These are phyloP conservation scores for Tipula unca DNA, from an alignment of 2,888 invertebrate species.

Conservation along the genomic window DNA sequence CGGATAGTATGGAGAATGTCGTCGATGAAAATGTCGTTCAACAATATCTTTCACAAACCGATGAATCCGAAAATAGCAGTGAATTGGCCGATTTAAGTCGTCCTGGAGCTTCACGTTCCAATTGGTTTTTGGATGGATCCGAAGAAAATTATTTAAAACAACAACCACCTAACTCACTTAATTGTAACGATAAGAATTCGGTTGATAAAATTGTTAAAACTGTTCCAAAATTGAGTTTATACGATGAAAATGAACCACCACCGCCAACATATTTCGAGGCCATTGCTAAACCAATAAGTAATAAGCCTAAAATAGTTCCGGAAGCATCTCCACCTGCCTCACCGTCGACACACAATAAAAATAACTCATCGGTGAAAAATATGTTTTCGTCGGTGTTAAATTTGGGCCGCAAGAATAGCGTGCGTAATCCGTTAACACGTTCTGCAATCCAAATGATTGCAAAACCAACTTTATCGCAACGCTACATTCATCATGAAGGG, in stretches of 20 bases:
- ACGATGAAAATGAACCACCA: constrained; percentile 25
- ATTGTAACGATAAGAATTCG: constrained; percentile 14
- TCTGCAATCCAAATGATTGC: constrained; percentile 40
- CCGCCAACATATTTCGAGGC: constrained; percentile 40
- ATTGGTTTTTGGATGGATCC: constrained; percentile 35
- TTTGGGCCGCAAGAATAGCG: constrained; percentile 35
- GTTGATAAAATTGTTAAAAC: constrained; percentile 21
- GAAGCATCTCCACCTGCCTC: constrained; percentile 22
- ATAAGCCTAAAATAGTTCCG: not conserved
- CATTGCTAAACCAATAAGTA: constrained; percentile 27
- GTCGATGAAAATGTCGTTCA: constrained; percentile 28
- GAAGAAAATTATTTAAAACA: constrained; percentile 17
- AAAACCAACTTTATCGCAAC: constrained; percentile 36
- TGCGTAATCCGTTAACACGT: constrained; percentile 34
- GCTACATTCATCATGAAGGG: constrained; percentile 38
- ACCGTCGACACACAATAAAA: not conserved
- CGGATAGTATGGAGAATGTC: constrained; percentile 37
- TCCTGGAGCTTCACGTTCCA: constrained; percentile 28
- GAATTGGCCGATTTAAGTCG: constrained; percentile 21
- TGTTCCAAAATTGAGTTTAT: not conserved
- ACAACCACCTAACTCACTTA: constrained; percentile 19
- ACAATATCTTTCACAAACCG: constrained; percentile 23
- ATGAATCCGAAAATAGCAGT: constrained; percentile 8
- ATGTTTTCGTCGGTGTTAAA: constrained; percentile 36
- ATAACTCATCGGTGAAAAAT: constrained; percentile 24